Percentiles rank a stretch among this genome's conserved stretches.
phyloP scores from a whole-genome alignment of 2,797 vertebrate genomes.

The Tachyglossus aculeatus region DNA sequence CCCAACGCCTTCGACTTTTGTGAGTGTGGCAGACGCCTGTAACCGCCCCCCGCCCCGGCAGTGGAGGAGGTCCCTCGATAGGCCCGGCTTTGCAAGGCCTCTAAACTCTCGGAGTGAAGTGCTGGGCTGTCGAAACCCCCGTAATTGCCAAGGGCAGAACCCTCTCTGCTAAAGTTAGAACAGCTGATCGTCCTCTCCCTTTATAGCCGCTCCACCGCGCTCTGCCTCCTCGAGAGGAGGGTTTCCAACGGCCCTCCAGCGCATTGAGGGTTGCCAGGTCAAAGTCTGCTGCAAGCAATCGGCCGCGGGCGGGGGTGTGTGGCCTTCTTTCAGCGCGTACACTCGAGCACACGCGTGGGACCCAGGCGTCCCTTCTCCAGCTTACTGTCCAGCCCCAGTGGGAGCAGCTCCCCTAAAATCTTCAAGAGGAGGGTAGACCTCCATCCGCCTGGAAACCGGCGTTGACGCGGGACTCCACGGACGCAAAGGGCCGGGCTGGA shows the following conservation, averaged over 20 bases:
- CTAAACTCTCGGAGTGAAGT: background rate
- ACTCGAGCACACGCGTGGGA: background rate
- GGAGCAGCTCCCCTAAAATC: background rate
- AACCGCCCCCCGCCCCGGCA: constrained; percentile 13
- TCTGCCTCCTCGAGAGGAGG: background rate
- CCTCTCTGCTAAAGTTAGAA: constrained; percentile 18
- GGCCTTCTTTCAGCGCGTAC: background rate
- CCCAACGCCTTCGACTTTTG: background rate
- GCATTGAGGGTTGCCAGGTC: background rate
- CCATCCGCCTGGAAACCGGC: background rate
- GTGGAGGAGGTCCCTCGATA: constrained; percentile 19
- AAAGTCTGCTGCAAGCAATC: background rate
- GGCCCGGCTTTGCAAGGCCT: constrained; percentile 27
- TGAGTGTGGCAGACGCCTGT: background rate
- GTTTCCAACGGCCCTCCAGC: background rate
- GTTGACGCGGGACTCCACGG: too few relatives aligned
- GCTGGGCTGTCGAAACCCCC: constrained; percentile 12
- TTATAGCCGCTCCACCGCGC: background rate
- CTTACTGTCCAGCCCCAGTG: background rate
- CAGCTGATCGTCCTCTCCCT: background rate
- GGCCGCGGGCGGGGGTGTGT: rapidly evolving
- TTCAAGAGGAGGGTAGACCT: background rate
- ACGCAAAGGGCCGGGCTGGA: too few relatives aligned
- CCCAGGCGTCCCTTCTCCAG: background rate
- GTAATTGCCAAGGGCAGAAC: background rate